Evolutionary conservation across 2,888 invertebrate genomes (phyloP), one percentile per base, ranked within the genome.

Genomic region (Troides oblongomaculatus): DNA sequence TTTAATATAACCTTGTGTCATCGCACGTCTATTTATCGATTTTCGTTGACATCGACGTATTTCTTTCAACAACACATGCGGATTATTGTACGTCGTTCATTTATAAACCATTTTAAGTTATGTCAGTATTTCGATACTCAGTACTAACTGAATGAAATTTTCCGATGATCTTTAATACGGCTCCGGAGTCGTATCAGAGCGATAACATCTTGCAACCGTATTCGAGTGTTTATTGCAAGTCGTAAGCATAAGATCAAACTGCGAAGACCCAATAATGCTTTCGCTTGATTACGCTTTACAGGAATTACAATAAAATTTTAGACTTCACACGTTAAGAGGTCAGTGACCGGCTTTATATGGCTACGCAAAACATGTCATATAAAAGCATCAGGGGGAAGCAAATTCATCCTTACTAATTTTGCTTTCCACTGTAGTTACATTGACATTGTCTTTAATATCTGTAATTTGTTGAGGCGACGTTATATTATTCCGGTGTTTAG

Each of bases 201-300:
- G 59, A 60, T 64, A 60, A 68, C 64, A 68, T 56, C 56, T 64
- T 69, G 64, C 50, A 64, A 61, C 64, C 60, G 64, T 57, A 64
- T 39, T 59, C 8, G 23, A 60, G 23, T 69, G 61, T 64, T 64
- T 63, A 64, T 25, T 46, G 21, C 18, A 14, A 23, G 60, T 64
- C 63, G 53, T 60, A 61, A 59, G 36, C 60, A 50, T 62, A 62
- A 67, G 39, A 62, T 61, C 60, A 64, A 60, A 64, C n/a, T 69
- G 70, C 66, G 71, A 68, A 72, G 71, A 69, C 69, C 71, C 72
- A 60, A 63, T 66, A 68, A 60, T 71, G 72, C 72, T 64, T 53
- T 57, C 68, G 46, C 66, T 72, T 73, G 71, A 73, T 74, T 71
- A 74, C 71, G 66, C 69, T 69, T 58, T 43, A 56, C 21, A 63